Evolutionary conservation across 30 jellyfish, hydroid and myxozoan species (phyloP).

Genomic region (Sanderia malayensis): DNA sequence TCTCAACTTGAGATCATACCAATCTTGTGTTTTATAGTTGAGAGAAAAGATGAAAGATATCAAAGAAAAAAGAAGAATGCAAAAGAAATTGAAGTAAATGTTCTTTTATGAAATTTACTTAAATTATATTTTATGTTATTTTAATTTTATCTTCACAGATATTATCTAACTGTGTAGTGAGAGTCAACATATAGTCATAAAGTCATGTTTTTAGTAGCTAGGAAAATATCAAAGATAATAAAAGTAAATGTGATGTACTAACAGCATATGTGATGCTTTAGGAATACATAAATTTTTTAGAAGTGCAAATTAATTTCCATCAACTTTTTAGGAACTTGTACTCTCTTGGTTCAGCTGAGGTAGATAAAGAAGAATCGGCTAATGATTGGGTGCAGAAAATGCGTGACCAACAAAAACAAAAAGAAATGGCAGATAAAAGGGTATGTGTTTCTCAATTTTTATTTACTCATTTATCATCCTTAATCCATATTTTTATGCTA

Average conservation of each 20-base stretch:
- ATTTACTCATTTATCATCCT: neutral
- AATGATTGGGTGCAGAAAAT: conserved; percentile 92
- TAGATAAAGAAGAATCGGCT: conserved; percentile 74
- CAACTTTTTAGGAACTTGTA: conserved; percentile 63
- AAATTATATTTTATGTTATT: too few relatives aligned
- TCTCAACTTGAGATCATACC: too few relatives aligned
- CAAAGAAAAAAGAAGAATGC: conserved; percentile 77
- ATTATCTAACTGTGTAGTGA: too few relatives aligned
- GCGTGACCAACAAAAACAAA: conserved; percentile 73
- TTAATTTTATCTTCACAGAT: too few relatives aligned
- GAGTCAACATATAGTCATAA: too few relatives aligned
- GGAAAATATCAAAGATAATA: too few relatives aligned
- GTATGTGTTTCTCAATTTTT: conserved; percentile 9
- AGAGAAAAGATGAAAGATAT: conserved; percentile 75
- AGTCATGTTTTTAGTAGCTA: too few relatives aligned
- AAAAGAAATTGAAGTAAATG: conserved; percentile 67
- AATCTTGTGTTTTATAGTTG: conserved; percentile 63
- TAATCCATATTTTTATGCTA: neutral
- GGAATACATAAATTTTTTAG: too few relatives aligned
- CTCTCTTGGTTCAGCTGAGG: conserved; percentile 39
- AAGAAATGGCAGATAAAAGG: conserved; percentile 72
- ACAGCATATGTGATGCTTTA: too few relatives aligned
- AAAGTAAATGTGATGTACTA: too few relatives aligned
- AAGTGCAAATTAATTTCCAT: neutral
- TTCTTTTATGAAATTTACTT: neutral